Base-by-base conservation (phyloP, 2,888 invertebrate species). In the Callinectes sapidus region DNA sequence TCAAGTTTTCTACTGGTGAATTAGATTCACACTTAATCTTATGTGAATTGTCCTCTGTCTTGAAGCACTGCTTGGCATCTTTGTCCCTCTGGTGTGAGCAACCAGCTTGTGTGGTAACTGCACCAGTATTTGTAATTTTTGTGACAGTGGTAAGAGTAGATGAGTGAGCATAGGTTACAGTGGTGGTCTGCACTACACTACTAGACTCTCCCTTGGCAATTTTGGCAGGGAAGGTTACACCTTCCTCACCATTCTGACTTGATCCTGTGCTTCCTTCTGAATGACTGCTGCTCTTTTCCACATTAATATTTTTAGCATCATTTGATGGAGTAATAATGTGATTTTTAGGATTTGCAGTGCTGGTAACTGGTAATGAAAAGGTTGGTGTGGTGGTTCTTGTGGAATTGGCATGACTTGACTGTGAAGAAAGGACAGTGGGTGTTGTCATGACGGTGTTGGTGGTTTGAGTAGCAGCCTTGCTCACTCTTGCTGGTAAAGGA, bases 401-500 rank as follows among this genome's bases (percentile, higher is more conserved):
- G 88, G 61, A 89, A 71, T 88, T 93, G 23, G 89, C 88, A 55
- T 93, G 92, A 85, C 89, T 87, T 28, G 92, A 90, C 54, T 89
- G 92, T 39, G 90, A 88, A 42, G 92, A 66, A 48, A 93, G 92
- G 91, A 93, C 88, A 77, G 92, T 87, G 77, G 92, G 92, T 89
- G 92, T 93, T 35, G 92, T 93, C 89, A 93, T 93, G 55, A 93
- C 89, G 13, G 90, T 93, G 87, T 93, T 93, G 23, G 92, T 93
- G 54, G 92, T 93, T 18, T 91, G 90, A 81, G 90, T 93, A 54
- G 91, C 90, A 32, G 92, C 93, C 81, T 94, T 94, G 81, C 93
- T 94, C 32, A 94, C 92, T 92, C 94, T 91, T 35, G 94, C 92
- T 54, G 94, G 93, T 86, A 94, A 61, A 39, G 93, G 94, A 81